phyloP scores from a whole-genome alignment of 2,113 vertebrate genomes.

The Danionella cerebrum region DNA sequence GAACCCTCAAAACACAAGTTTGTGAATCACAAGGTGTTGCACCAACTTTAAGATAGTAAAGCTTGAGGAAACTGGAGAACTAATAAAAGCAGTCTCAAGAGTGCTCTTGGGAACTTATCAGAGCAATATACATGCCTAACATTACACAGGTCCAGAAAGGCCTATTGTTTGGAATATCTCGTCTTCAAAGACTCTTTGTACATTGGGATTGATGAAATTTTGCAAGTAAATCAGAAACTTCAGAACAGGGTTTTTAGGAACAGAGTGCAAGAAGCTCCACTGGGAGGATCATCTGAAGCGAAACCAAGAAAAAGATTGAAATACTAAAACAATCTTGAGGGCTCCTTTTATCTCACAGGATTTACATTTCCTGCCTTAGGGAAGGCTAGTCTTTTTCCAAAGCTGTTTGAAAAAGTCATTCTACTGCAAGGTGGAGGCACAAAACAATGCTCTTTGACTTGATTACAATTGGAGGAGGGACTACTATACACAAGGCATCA shows the following conservation, averaged over 20 bases:
- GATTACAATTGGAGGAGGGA: neutral
- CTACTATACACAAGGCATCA: neutral
- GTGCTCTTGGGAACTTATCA: neutral
- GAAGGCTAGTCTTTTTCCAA: conserved; percentile 35
- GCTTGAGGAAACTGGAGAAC: neutral
- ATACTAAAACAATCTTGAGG: conserved; percentile 47
- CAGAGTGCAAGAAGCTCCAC: conserved; percentile 36
- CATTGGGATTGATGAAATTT: neutral
- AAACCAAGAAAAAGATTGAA: conserved; percentile 47
- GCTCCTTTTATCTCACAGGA: conserved; percentile 42
- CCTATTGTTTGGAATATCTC: neutral
- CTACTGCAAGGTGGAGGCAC: neutral
- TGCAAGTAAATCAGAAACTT: neutral
- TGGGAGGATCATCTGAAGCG: conserved; percentile 41
- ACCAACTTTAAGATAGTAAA: neutral
- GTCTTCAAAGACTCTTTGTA: neutral
- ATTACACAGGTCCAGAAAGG: neutral
- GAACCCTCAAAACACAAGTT: neutral
- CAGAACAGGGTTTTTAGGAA: conserved; percentile 47
- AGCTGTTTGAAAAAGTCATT: neutral
- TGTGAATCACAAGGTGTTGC: neutral
- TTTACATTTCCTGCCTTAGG: conserved; percentile 41
- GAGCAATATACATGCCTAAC: neutral
- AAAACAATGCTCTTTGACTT: neutral
- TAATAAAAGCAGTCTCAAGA: neutral